phyloP scores from a whole-genome alignment of 2,113 vertebrate genomes.

The Hyla sarda region DNA sequence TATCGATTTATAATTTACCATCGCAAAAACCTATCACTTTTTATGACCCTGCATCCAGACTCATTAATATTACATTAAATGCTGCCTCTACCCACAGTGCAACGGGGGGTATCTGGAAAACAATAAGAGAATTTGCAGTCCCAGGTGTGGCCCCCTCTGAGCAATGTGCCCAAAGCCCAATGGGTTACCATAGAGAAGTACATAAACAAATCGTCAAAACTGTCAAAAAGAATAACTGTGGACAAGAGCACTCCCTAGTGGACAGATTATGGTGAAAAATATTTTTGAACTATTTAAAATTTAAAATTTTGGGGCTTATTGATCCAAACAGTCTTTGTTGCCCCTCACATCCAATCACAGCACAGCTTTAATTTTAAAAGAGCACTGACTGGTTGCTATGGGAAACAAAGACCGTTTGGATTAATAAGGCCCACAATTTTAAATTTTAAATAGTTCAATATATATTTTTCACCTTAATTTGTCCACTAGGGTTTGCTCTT shows the following conservation, averaged over 20 bases:
- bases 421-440: not conserved
- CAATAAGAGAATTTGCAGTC: slow-evolving; percentile 39
- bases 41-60: slow-evolving; percentile 96
- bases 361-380: too few species aligned
- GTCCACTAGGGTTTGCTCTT: not conserved
- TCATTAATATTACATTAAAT: slow-evolving; percentile 99
- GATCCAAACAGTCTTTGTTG: too few species aligned
- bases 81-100: slow-evolving; percentile 69
- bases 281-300: too few species aligned
- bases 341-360: too few species aligned
- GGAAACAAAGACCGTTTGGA: not conserved
- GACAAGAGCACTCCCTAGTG: too few species aligned
- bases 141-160: slow-evolving; percentile 7
- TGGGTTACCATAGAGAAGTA: too few species aligned
- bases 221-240: too few species aligned
- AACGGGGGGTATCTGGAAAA: slow-evolving; percentile 53
- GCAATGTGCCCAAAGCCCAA: not conserved
- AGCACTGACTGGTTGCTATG: too few species aligned
- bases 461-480: not conserved
- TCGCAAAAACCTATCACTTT: slow-evolving; percentile 95
- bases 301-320: too few species aligned
- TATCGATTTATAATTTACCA: slow-evolving; percentile 99
- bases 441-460: not conserved
- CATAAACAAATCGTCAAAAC: too few species aligned
- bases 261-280: too few species aligned